Evolutionary conservation across 1,140 invertebrate species (phyloP), one percentile per base, ranked within the genome.

Genomic region (Rhysida immarginata): DNA sequence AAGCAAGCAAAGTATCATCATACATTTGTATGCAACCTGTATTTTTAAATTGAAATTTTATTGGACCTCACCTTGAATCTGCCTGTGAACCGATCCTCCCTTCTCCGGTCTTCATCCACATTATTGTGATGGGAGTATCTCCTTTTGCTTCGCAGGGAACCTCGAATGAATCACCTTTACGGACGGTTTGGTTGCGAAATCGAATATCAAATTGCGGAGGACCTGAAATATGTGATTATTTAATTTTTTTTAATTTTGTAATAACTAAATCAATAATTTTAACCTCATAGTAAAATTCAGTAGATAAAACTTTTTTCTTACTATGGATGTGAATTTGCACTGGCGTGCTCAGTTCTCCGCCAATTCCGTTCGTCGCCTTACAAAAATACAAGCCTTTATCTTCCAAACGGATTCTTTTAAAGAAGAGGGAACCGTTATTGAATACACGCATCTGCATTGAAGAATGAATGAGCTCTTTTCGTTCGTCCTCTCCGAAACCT

Each of bases 301-400:
- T n/a, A n/a, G n/a, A n/a, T n/a, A n/a, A n/a, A n/a, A n/a, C n/a
- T n/a, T n/a, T n/a, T n/a, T n/a, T 67, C 66, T 68, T 75, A 89
- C 87, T 85, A 78, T 93, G 89, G 27, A 96, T 91, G 51, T 85
- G 89, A 55, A 96, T 85, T 58, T 88, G 78, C 63, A 93, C 88
- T 8, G 94, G 88, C 65, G 91, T 91, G 42, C 90, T 89, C 14
- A 96, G 75, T 63, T 89, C 90, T 60, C 88, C 87, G 53, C 91
- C 91, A 66, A 97, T 93, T 61, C 89, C 88, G 71, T 97, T 97
- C 26, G 88, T 87, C 46, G 92, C 90, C 74, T 96, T 90, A 68
- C 94, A 97, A 21, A 96, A 74, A 63, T 78, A 79, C 54, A 70
- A 69, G 1, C 77, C 76, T 56, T 75, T 69, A 64, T 80, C 50